Conservation (phyloP, 2,888 invertebrate species). For the Macrostomum cliftonense region DNA sequence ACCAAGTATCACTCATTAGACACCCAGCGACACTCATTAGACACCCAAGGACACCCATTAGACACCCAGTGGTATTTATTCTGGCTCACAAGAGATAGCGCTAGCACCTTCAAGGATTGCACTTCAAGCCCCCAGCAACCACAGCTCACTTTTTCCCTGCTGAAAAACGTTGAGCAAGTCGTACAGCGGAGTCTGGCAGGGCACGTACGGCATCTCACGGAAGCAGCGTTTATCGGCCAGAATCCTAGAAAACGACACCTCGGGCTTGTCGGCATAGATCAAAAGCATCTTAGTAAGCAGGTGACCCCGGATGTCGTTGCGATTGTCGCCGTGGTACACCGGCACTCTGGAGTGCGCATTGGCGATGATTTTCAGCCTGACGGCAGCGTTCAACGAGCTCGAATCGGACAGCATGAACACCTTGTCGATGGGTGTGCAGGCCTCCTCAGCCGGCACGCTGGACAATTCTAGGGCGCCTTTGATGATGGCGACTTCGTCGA, state of each 20-base stretch:
- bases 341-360: constrained; percentile 29
- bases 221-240: constrained; percentile 16
- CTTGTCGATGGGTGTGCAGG: constrained; percentile 1
- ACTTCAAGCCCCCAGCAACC: no score
- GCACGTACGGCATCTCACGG: constrained; percentile 17
- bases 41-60: no score
- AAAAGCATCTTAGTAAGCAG: constrained; percentile 30
- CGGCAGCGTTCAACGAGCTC: no score
- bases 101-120: no score
- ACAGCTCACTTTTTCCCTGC: constrained; percentile 31
- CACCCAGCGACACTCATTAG: no score
- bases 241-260: constrained; percentile 19
- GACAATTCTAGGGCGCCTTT: constrained; percentile 7
- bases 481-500: no score
- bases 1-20: no score
- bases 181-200: constrained; percentile 25
- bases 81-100: no score
- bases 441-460: constrained; percentile 2
- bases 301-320: constrained; percentile 22
- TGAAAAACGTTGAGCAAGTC: constrained; percentile 34
- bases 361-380: constrained; percentile 18
- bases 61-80: no score
- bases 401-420: constrained; percentile 4
- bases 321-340: constrained; percentile 19
- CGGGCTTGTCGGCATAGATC: constrained; percentile 23